Conservation (phyloP, 2,113 vertebrate genomes). For the Phainopepla nitens region DNA sequence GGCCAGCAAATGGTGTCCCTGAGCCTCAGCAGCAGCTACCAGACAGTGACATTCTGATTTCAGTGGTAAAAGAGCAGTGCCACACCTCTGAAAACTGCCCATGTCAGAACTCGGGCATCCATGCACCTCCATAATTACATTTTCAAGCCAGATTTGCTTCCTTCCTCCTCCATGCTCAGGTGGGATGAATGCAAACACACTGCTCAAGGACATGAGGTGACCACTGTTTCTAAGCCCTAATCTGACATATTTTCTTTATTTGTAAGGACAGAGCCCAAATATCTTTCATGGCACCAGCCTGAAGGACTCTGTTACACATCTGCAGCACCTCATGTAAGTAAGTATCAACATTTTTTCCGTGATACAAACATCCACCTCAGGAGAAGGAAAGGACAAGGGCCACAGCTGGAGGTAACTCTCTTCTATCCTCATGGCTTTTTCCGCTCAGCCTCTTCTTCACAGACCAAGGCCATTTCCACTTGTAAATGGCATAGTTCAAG, state of each 20-base stretch:
- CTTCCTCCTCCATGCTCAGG: not conserved
- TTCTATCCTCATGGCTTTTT: not conserved
- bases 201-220: not conserved
- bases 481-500: not conserved
- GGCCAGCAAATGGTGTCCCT: not conserved
- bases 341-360: not conserved
- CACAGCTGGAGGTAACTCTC: not conserved
- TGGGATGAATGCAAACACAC: not conserved
- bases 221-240: not conserved
- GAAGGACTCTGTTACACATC: not conserved
- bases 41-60: not conserved
- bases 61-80: not conserved
- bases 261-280: not conserved
- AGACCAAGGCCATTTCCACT: not conserved
- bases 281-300: not conserved
- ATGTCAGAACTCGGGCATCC: fast-evolving
- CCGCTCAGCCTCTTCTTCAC: not conserved
- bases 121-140: fast-evolving
- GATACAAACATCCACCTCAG: fast-evolving
- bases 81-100: not conserved
- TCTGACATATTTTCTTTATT: not conserved
- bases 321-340: not conserved
- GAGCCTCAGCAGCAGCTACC: not conserved
- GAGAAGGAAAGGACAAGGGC: not conserved
- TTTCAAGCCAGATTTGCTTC: not conserved